Evolutionary conservation across 2,888 invertebrate genomes (phyloP).

Genomic region (Epiblema foenella): DNA sequence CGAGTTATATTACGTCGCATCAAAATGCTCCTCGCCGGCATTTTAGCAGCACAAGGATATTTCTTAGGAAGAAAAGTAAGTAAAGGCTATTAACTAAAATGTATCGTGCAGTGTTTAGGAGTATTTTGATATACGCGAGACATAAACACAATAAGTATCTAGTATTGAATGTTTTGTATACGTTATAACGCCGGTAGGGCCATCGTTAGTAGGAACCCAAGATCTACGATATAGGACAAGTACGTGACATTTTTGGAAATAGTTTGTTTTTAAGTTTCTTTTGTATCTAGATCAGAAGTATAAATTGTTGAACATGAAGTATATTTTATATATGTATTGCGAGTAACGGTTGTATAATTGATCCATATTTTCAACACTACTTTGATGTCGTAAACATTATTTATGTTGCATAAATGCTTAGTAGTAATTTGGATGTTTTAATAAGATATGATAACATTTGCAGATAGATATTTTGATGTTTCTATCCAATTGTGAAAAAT

Average conservation of each 20-base stretch:
- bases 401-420: slow-evolving; percentile 48
- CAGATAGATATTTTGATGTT: slow-evolving; percentile 41
- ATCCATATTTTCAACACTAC: slow-evolving; percentile 47
- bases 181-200: slow-evolving; percentile 42
- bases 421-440: slow-evolving; percentile 52
- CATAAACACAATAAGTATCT: slow-evolving; percentile 37
- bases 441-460: slow-evolving; percentile 43
- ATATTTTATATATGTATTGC: slow-evolving; percentile 65
- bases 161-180: slow-evolving; percentile 43
- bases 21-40: slow-evolving; percentile 53
- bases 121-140: slow-evolving; percentile 36
- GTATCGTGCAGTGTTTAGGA: slow-evolving; percentile 36
- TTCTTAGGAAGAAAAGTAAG: slow-evolving; percentile 53
- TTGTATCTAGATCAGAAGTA: slow-evolving; percentile 70
- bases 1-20: slow-evolving; percentile 63
- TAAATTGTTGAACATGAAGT: slow-evolving; percentile 74
- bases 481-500: slow-evolving; percentile 36
- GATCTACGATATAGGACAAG: slow-evolving; percentile 58
- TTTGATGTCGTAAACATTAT: slow-evolving; percentile 50
- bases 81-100: slow-evolving; percentile 46
- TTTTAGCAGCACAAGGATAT: slow-evolving; percentile 22
- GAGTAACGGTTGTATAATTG: slow-evolving; percentile 54
- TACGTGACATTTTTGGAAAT: slow-evolving; percentile 68
- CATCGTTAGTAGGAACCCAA: slow-evolving; percentile 51
- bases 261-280: slow-evolving; percentile 60